Evolutionary conservation across 2,113 vertebrate species (phyloP).

Genomic region (Leptosomus discolor): DNA sequence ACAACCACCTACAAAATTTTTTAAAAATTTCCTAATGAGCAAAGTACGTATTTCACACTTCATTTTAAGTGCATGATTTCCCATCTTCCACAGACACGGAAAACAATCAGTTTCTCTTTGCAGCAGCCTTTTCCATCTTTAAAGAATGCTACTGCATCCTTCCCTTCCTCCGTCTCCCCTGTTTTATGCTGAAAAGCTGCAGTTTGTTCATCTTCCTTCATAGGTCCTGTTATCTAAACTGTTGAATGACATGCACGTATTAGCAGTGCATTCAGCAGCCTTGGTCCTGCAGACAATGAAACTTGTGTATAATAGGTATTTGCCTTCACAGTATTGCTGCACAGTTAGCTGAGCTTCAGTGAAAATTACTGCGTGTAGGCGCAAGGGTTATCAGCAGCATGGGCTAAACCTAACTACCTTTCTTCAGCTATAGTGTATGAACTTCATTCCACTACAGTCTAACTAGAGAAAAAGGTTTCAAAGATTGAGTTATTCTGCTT

Average conservation of each 20-base stretch:
- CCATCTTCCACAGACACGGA: rapidly evolving
- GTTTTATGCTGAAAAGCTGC: background rate
- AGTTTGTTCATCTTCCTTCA: background rate
- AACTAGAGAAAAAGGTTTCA: background rate
- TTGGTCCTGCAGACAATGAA: background rate
- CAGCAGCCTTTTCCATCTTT: background rate
- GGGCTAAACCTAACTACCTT: background rate
- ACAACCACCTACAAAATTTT: too few relatives aligned
- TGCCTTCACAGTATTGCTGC: background rate
- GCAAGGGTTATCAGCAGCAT: background rate
- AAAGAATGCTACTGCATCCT: background rate
- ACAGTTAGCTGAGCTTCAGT: background rate
- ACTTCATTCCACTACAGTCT: background rate
- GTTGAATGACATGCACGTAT: background rate
- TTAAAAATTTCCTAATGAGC: background rate
- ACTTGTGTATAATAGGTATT: background rate
- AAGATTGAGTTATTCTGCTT: background rate
- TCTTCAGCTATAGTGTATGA: background rate
- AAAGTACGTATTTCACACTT: background rate
- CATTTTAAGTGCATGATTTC: background rate
- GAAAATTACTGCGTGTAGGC: background rate
- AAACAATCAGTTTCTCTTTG: background rate
- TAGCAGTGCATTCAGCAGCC: background rate
- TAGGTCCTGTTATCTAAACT: background rate
- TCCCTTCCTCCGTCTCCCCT: background rate